A percentile compares a stretch with the other conserved stretches of the same genome.
Conservation (phyloP, 1,140 invertebrate species). For the Tetramorium simillimum region DNA sequence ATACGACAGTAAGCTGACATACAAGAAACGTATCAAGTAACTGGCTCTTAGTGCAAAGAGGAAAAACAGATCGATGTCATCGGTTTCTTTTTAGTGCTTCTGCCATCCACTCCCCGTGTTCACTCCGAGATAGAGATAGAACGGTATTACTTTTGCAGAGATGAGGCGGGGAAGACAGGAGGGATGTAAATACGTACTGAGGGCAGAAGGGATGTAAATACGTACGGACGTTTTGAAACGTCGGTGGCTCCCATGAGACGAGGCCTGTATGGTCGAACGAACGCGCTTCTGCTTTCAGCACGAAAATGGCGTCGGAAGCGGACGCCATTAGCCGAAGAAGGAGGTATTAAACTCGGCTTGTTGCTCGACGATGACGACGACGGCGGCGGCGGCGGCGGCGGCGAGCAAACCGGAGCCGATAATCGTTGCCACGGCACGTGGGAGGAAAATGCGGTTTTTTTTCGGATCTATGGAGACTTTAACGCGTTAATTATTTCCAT, state of each 20-base stretch:
- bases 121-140: conserved; percentile 12
- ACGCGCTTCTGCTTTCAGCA: conserved; percentile 49
- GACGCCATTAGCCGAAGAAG: conserved; percentile 51
- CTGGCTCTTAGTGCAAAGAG: not conserved
- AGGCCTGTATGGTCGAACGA: conserved; percentile 66
- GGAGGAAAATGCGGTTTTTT: not conserved
- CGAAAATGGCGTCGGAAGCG: conserved; percentile 58
- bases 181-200: conserved; percentile 30
- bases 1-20: not conserved
- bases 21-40: conserved; percentile 31
- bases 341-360: conserved; percentile 61
- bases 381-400: conserved; percentile 5
- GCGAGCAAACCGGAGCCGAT: conserved; percentile 36
- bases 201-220: conserved; percentile 40
- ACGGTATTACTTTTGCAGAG: conserved; percentile 42
- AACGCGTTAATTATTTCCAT: conserved; percentile 34
- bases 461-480: not conserved
- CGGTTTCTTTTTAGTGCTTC: conserved; percentile 18
- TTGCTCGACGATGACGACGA: conserved; percentile 36
- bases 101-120: not conserved
- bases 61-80: conserved; percentile 1
- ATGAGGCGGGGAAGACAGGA: not conserved
- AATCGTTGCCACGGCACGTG: conserved; percentile 13
- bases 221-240: conserved; percentile 52
- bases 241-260: conserved; percentile 32